Conservation (phyloP, 2,113 vertebrate species). For the Microcebus jonahi region DNA sequence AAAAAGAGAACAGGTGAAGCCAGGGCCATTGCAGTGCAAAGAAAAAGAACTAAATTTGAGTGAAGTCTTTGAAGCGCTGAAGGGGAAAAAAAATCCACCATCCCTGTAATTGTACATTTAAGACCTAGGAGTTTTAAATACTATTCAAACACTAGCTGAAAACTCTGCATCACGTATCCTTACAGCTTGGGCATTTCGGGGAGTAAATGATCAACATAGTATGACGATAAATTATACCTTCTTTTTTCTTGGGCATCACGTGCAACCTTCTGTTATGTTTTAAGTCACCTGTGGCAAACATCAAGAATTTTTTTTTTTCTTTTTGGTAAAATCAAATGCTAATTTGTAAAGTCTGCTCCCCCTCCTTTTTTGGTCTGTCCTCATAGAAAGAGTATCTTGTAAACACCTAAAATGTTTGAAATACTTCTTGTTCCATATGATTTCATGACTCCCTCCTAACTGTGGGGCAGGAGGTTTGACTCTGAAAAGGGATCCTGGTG, state of each 20-base stretch:
- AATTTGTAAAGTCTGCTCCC: neutral
- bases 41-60: neutral
- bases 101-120: fast-evolving
- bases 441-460: neutral
- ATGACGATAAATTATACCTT: neutral
- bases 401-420: neutral
- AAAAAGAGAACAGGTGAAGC: fast-evolving
- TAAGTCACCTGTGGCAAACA: neutral
- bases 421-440: neutral
- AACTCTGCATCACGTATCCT: neutral
- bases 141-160: neutral
- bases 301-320: too few relatives aligned
- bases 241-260: neutral
- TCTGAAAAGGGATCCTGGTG: neutral
- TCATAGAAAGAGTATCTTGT: neutral
- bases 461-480: fast-evolving
- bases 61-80: fast-evolving
- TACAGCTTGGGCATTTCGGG: neutral
- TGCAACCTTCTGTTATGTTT: neutral
- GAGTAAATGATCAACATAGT: neutral
- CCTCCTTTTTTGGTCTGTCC: too few relatives aligned
- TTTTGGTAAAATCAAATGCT: slow-evolving; percentile 16
- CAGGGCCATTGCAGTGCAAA: neutral
- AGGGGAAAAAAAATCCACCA: neutral
- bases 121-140: neutral